These are phyloP conservation scores for Pavo muticus DNA, from an alignment of 2,113 vertebrate genomes.

Conservation along the genomic window DNA sequence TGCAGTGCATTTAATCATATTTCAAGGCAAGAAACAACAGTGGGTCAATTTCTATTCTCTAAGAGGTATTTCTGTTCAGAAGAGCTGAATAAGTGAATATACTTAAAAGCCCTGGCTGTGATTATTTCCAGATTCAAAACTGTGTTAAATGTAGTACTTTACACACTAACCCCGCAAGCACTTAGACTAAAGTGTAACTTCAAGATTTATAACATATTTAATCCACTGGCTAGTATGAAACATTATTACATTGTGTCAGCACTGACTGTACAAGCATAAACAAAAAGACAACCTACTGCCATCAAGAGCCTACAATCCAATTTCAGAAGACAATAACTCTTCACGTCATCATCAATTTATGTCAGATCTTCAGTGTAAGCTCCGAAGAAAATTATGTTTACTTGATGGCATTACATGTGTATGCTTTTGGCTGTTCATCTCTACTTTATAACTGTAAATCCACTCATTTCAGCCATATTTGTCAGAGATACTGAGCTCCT, in stretches of 20 bases:
- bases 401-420: not conserved
- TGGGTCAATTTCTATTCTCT: not conserved
- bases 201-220: not conserved
- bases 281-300: not conserved
- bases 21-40: slow-evolving; percentile 36
- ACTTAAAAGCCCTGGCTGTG: not conserved
- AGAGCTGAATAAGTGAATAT: not conserved
- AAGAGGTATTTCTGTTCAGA: slow-evolving; percentile 10
- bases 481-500: not conserved
- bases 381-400: not conserved
- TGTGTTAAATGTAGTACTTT: not conserved
- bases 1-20: slow-evolving; percentile 25
- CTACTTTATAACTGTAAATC: not conserved
- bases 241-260: not conserved
- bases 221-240: not conserved
- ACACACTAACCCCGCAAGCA: not conserved
- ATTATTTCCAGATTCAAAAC: slow-evolving; percentile 8
- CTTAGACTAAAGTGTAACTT: not conserved
- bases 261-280: not conserved
- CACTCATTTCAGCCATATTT: not conserved
- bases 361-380: not conserved
- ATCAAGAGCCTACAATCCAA: not conserved
- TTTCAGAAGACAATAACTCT: not conserved
- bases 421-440: not conserved
- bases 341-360: not conserved